Evolutionary conservation across 2,888 invertebrate genomes (phyloP), one percentile per base, ranked within the genome.

Genomic region (Magallana nippona): DNA sequence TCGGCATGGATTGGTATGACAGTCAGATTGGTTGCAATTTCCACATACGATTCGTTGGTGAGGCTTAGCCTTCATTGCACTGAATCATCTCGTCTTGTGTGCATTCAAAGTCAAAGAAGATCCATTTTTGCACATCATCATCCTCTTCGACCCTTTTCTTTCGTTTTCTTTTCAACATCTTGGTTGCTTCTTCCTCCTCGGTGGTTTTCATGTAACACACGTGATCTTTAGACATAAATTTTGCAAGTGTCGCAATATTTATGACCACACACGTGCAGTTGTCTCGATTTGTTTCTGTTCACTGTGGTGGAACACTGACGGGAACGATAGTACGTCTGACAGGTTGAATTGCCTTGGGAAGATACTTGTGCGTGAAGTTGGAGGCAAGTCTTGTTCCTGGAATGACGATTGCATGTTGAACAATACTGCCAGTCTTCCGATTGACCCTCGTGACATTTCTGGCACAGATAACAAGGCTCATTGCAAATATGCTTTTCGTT

Each of bases 401-500:
- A 60, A 60, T 60, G 60, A 60, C 60, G 60, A 60, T 60, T 60
- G 60, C 60, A 60, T 2, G n/a, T n/a, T 17, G 17, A 60, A 17
- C n/a, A 60, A 60, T 60, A 60, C 60, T 60, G 1, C 15, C 17
- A 60, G 60, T 60, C 60, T 44, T 44, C 44, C 3, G 44, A 44
- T 3, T 44, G 3, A 44, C 5, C 44, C 44, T 44, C 44, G 44
- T 44, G 1, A 3, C 44, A 44, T 44, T 44, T 44, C 2, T 44
- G 44, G 44, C 44, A 44, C 3, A 44, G 3, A 44, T 44, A 44
- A 44, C 44, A 44, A 44, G 44, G 44, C 44, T 44, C 44, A 44
- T 44, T 88, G 77, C 87, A 87, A 5, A 22, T 19, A 55, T 88
- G 87, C 10, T 82, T 80, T 77, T 88, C 88, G 55, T 82, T 87